Conservation (phyloP, 2,113 vertebrate genomes). For the Smithornis capensis region DNA sequence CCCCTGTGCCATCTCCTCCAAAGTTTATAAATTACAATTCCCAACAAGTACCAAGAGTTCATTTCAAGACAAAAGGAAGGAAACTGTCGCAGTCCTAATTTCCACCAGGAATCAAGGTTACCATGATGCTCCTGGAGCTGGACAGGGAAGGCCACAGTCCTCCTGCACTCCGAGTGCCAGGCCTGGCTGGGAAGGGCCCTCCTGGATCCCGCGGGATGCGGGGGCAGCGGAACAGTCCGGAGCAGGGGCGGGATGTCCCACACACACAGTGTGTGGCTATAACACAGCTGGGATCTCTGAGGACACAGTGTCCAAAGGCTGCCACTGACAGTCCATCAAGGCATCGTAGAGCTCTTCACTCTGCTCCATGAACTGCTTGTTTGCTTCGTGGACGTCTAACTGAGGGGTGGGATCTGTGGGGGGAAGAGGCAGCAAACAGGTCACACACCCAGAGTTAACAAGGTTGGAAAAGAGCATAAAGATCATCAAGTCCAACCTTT, state of each 20-base stretch:
- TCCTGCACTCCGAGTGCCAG: neutral
- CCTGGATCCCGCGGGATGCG: neutral
- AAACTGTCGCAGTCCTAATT: conserved; percentile 26
- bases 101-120: conserved; percentile 21
- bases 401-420: conserved; percentile 81
- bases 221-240: neutral
- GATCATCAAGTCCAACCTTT: too few relatives aligned
- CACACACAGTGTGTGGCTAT: conserved; percentile 16
- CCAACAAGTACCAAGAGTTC: conserved; percentile 29
- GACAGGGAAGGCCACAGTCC: neutral
- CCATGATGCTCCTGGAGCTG: conserved; percentile 1
- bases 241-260: neutral
- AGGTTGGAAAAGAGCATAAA: too few relatives aligned
- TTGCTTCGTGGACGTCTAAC: conserved; percentile 85
- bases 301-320: conserved; percentile 80
- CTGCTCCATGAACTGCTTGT: conserved; percentile 88
- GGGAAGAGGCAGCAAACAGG: neutral
- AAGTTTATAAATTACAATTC: conserved; percentile 69
- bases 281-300: conserved; percentile 75
- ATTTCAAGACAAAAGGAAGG: conserved; percentile 44
- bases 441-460: too few relatives aligned
- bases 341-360: conserved; percentile 93
- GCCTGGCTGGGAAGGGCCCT: neutral
- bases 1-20: conserved; percentile 18
- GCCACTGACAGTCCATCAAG: conserved; percentile 89